A percentile compares a stretch with the other conserved stretches of the same genome.
Evolutionary conservation across 2,113 vertebrate species (phyloP).

Genomic region (Mesoclemmys tuberculata): DNA sequence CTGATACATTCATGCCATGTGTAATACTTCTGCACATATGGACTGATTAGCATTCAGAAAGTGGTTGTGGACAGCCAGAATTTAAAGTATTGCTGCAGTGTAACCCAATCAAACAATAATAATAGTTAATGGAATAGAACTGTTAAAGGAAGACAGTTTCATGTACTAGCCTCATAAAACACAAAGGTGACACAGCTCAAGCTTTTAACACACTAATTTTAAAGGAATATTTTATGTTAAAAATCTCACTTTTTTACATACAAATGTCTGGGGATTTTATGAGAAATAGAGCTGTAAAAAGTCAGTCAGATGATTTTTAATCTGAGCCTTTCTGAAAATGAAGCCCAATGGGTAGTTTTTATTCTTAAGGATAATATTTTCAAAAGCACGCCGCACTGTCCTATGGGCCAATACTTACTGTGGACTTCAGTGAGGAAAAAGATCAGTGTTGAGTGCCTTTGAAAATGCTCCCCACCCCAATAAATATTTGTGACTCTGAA

Average conservation of each 20-base stretch:
- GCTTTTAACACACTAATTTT: not conserved
- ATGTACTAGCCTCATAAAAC: not conserved
- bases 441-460: not conserved
- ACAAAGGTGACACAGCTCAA: not conserved
- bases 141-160: not conserved
- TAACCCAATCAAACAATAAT: not conserved
- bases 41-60: not conserved
- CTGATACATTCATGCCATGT: not conserved
- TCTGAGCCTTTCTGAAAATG: not conserved
- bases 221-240: not conserved
- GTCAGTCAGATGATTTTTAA: not conserved
- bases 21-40: not conserved
- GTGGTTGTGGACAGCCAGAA: not conserved
- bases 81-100: not conserved
- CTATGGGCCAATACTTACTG: not conserved
- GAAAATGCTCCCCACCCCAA: not conserved
- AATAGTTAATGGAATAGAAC: not conserved
- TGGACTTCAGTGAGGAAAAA: not conserved
- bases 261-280: not conserved
- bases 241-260: not conserved
- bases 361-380: conserved; percentile 28
- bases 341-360: not conserved
- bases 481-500: not conserved
- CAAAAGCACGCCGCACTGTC: not conserved
- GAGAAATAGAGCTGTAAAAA: not conserved